Base-by-base conservation (phyloP, 2,888 invertebrate genomes). In the Helicoverpa assulta region DNA sequence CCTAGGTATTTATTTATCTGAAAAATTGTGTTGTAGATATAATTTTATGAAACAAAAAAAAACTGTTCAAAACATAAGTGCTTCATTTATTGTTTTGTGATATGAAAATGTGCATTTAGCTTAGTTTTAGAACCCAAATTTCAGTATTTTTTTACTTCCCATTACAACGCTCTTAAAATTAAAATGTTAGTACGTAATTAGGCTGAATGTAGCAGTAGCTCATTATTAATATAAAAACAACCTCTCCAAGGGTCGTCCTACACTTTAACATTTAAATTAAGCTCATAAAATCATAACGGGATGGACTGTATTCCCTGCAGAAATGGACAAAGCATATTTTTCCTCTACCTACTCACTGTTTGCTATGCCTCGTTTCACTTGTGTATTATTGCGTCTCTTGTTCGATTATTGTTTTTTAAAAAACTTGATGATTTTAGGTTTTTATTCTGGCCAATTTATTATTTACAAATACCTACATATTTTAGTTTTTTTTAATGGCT, bases 211-310 rank as follows among this genome's bases (percentile, higher is more conserved):
- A 56, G 55, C 33, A 65, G 26, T 18, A 18, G 26, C 60, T 74
- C 52, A 60, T 74, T 74, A 74, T 73, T 54, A 79, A 66, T 60
- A 79, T 74, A 80, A 79, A 74, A 79, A 79, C 59, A 74, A 37
- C 40, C 53, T 57, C 60, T 79, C 50, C 8, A 37, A 79, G 56
- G 57, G 55, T 57, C 40, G 52, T 67, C 50, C 53, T 57, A 66
- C 75, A 47, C 56, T 60, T 60, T 33, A 53, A 74, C 40, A 78
- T 74, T 74, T 50, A 73, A 79, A 66, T 74, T 60, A 53, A 68
- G 67, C 74, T 64, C 64, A 72, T 73, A 73, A 73, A 75, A 84
- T 73, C 40, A 59, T 78, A 59, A 65, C 47, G 43, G 55, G 47
- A 53, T 54, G 19, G 47, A n/a, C 12, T n/a, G 7, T 62, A 52